Conservation (phyloP, 2,888 invertebrate species). For the Helobdella robusta region DNA sequence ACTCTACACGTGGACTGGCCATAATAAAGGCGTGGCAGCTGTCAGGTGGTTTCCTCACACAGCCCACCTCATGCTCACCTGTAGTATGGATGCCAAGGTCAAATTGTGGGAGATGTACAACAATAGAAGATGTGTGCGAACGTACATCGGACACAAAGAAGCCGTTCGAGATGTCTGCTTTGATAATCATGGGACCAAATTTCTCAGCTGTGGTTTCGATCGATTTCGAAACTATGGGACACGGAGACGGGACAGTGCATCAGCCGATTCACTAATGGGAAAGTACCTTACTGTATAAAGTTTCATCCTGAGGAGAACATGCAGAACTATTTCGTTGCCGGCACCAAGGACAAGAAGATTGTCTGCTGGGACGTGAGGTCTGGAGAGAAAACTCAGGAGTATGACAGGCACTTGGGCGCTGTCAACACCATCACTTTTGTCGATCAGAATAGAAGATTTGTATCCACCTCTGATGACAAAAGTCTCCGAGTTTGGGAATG, state of each 20-base stretch:
- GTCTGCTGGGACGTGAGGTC: constrained; percentile 95
- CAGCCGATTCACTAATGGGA: constrained; percentile 72
- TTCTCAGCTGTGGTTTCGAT: constrained; percentile 88
- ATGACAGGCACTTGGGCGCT: constrained; percentile 94
- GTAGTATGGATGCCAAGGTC: constrained; percentile 85
- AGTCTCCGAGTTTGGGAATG: constrained; percentile 98
- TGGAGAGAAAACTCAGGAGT: constrained; percentile 92
- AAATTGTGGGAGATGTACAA: constrained; percentile 97
- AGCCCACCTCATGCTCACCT: constrained; percentile 86
- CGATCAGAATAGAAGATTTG: constrained; percentile 92
- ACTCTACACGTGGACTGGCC: constrained; percentile 91
- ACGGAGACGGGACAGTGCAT: constrained; percentile 71
- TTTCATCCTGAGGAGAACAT: constrained; percentile 95
- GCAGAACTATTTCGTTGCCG: constrained; percentile 92
- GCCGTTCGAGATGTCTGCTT: constrained; percentile 92
- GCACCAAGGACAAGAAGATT: constrained; percentile 97
- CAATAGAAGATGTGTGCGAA: constrained; percentile 78
- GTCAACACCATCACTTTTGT: constrained; percentile 98
- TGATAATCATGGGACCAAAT: constrained; percentile 79
- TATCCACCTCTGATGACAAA: constrained; percentile 97
- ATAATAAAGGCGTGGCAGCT: constrained; percentile 87
- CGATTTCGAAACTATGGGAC: constrained; percentile 95
- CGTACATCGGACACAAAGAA: constrained; percentile 90
- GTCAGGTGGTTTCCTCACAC: constrained; percentile 82
- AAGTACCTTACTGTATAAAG: constrained; percentile 94